Conservation (phyloP, 37 sponge, comb jelly and placozoan genomes). For the Bolinopsis microptera region DNA sequence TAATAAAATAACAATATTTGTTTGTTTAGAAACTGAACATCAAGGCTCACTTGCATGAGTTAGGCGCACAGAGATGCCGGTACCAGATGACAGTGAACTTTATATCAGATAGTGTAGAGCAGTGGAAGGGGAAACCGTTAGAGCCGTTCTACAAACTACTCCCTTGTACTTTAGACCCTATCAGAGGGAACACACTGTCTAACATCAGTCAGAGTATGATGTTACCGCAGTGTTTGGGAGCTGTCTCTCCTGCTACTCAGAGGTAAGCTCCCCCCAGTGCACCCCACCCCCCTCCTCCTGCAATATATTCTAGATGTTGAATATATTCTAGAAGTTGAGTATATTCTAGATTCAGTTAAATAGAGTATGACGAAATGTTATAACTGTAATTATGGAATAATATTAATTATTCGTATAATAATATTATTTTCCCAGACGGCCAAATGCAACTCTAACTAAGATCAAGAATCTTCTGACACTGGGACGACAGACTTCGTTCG, state of each 20-base stretch:
- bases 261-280: no score
- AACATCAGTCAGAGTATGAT: slow-evolving; percentile 28
- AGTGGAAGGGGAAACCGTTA: not conserved
- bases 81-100: slow-evolving; percentile 38
- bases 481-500: not conserved
- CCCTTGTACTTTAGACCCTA: not conserved
- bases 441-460: not conserved
- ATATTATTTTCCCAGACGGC: not conserved
- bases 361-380: no score
- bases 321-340: no score
- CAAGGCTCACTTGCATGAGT: slow-evolving; percentile 25
- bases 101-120: not conserved
- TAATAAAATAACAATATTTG: not conserved
- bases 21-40: slow-evolving; percentile 31
- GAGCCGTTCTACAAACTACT: slow-evolving; percentile 30
- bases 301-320: no score
- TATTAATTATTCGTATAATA: no score
- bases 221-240: slow-evolving; percentile 32
- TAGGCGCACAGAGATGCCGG: slow-evolving; percentile 12
- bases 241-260: not conserved
- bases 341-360: no score
- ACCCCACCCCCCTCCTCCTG: no score
- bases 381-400: no score
- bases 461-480: not conserved
- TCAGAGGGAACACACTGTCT: not conserved